Conservation (phyloP, 35 echinoderm and acorn worm genomes). For the Hemicentrotus pulcherrimus region DNA sequence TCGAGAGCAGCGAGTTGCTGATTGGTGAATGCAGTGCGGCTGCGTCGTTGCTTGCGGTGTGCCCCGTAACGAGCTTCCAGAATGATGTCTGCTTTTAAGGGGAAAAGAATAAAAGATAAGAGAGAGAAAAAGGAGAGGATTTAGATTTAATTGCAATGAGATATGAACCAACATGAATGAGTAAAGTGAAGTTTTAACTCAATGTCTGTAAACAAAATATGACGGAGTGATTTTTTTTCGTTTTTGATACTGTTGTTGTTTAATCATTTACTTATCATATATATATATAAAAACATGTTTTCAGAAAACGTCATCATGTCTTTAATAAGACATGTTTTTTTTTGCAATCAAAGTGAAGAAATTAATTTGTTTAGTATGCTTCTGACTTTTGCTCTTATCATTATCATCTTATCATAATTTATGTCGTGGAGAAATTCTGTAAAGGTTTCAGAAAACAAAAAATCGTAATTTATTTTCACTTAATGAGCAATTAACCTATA, state of each 20-base stretch:
- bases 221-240: not conserved
- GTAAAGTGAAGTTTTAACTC: not conserved
- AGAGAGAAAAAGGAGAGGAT: not conserved
- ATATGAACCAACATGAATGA: not conserved
- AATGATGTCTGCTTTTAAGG: slow-evolving; percentile 82
- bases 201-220: not conserved
- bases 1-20: slow-evolving; percentile 95
- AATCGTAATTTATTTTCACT: too few relatives aligned
- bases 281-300: not conserved
- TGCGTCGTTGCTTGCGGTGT: slow-evolving; percentile 97
- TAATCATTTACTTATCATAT: not conserved
- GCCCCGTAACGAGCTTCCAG: slow-evolving; percentile 94
- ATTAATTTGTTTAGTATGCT: not conserved
- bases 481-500: too few relatives aligned
- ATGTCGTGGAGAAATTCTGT: too few relatives aligned
- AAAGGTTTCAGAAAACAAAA: too few relatives aligned
- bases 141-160: not conserved
- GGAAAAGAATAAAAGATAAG: not conserved
- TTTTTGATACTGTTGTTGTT: not conserved
- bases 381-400: too few relatives aligned
- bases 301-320: not conserved
- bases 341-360: not conserved
- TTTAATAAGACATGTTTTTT: not conserved
- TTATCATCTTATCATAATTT: too few relatives aligned
- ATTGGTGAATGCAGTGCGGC: slow-evolving; percentile 98